Evolutionary conservation across 2,888 invertebrate species (phyloP).

Genomic region (Melanargia galathea): DNA sequence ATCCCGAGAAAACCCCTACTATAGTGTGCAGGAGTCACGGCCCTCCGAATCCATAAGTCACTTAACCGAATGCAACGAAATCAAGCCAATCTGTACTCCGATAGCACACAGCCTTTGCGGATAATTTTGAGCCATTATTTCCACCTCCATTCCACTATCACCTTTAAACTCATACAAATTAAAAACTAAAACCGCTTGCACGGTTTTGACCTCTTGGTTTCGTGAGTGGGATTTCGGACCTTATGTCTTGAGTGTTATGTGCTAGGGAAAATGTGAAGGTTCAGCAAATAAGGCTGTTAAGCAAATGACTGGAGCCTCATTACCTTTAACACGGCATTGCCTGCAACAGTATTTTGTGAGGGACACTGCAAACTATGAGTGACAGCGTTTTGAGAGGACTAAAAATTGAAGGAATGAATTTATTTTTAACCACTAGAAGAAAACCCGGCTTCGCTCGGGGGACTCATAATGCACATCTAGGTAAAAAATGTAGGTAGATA

Average conservation of each 20-base stretch:
- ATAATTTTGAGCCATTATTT: conserved; percentile 25
- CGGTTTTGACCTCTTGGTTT: not conserved
- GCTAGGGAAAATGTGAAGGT: not conserved
- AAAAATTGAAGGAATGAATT: too few relatives aligned
- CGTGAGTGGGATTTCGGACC: not conserved
- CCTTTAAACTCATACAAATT: not conserved
- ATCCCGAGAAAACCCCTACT: too few relatives aligned
- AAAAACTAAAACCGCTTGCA: conserved; percentile 1
- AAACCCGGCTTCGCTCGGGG: too few relatives aligned
- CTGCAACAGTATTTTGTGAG: not conserved
- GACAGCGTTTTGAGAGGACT: not conserved
- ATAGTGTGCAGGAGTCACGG: too few relatives aligned
- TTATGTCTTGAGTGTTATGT: not conserved
- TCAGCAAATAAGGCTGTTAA: conserved; percentile 1
- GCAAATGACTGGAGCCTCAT: conserved; percentile 6
- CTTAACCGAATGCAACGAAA: conserved; percentile 15
- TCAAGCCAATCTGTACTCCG: conserved; percentile 27
- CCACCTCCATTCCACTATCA: not conserved
- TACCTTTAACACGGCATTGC: conserved; percentile 5
- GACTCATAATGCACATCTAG: too few relatives aligned
- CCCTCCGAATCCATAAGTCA: not conserved
- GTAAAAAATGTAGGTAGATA: too few relatives aligned
- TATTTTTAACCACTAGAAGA: too few relatives aligned
- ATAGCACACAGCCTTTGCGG: conserved; percentile 23
- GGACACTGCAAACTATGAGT: not conserved